Evolutionary conservation across 2,888 invertebrate genomes (phyloP).

Genomic region (Gastrophysa polygoni): DNA sequence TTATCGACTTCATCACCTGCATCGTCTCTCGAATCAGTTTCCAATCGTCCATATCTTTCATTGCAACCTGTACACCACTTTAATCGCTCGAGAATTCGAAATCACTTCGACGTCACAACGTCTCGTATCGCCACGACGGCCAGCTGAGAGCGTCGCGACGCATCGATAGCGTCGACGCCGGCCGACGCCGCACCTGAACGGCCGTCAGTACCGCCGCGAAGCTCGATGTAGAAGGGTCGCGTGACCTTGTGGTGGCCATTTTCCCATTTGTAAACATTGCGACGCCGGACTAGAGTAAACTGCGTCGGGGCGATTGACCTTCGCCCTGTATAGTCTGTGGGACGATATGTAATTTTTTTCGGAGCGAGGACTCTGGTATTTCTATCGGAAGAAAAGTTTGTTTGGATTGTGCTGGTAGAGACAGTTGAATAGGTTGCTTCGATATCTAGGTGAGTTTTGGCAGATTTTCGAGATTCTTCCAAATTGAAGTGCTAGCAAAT

Average conservation of each 20-base stretch:
- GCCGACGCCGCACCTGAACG: conserved; percentile 37
- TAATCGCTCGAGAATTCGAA: neutral
- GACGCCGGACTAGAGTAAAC: neutral
- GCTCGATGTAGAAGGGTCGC: conserved; percentile 37
- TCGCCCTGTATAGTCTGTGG: neutral
- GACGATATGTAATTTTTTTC: too few relatives aligned
- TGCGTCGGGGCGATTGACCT: neutral
- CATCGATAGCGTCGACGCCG: conserved; percentile 42
- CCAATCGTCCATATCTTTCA: too few relatives aligned
- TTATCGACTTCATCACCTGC: too few relatives aligned
- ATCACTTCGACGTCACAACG: conserved; percentile 17
- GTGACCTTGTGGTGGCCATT: conserved; percentile 23
- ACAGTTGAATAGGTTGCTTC: too few relatives aligned
- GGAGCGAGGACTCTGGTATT: too few relatives aligned
- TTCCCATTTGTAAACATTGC: neutral
- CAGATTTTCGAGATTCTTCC: too few relatives aligned
- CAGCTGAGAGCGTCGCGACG: conserved; percentile 33
- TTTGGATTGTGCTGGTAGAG: too few relatives aligned
- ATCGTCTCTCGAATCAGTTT: too few relatives aligned
- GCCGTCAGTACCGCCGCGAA: conserved; percentile 42
- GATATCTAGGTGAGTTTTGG: too few relatives aligned
- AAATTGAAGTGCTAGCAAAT: too few relatives aligned
- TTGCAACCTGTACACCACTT: neutral
- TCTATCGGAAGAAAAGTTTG: too few relatives aligned
- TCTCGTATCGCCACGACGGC: conserved; percentile 3